Evolutionary conservation across 2,113 vertebrate species (phyloP).

Genomic region (Antechinus stuartii): DNA sequence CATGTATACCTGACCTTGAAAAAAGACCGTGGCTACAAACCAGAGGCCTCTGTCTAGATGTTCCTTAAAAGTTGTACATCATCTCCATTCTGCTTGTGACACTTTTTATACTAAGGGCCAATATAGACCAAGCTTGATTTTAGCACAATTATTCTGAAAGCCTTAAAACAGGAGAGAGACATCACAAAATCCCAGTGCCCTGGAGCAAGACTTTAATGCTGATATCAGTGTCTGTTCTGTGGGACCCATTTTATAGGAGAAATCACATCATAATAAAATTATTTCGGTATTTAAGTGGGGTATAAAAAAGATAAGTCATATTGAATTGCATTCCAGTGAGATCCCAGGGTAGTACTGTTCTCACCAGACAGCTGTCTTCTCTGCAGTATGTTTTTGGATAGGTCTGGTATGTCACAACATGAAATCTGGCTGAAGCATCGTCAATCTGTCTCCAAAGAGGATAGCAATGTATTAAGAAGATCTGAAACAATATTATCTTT

Average conservation of each 20-base stretch:
- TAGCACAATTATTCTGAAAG: neutral
- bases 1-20: neutral
- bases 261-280: neutral
- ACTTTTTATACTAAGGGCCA: neutral
- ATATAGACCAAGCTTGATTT: neutral
- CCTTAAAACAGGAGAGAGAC: neutral
- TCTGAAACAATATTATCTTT: neutral
- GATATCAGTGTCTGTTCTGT: neutral
- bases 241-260: neutral
- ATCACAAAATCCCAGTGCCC: neutral
- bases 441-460: constrained; percentile 1
- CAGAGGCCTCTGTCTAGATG: neutral
- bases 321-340: neutral
- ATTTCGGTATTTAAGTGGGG: neutral
- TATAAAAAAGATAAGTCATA: neutral
- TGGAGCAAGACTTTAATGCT: neutral
- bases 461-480: neutral
- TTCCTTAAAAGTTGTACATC: neutral
- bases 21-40: neutral
- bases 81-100: neutral
- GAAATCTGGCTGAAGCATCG: neutral
- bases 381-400: neutral
- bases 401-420: constrained; percentile 7
- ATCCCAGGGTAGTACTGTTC: neutral
- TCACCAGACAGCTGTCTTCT: neutral